Evolutionary conservation across 2,888 invertebrate genomes (phyloP).

Genomic region (Dryococelus australis): DNA sequence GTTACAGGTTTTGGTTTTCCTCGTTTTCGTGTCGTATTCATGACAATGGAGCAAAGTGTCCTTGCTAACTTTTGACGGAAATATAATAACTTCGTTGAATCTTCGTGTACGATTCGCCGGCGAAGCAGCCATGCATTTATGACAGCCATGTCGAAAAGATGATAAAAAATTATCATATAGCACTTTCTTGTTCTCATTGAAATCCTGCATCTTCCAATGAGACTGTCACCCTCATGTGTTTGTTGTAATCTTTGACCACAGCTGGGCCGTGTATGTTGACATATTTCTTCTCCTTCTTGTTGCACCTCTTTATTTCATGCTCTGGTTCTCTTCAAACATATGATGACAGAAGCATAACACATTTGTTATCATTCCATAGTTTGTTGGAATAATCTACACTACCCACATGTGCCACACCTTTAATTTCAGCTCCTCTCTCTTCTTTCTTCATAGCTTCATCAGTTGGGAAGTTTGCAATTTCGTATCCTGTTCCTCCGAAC

Average conservation of each 20-base stretch:
- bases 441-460: constrained; percentile 52
- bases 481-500: constrained; percentile 47
- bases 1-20: background rate
- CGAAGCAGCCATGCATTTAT: background rate
- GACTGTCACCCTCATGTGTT: background rate
- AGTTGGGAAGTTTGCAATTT: constrained; percentile 52
- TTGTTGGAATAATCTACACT: background rate
- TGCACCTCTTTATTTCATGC: background rate
- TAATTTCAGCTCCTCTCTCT: constrained; percentile 48
- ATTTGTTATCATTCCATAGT: background rate
- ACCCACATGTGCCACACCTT: constrained; percentile 45
- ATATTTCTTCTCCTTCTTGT: background rate
- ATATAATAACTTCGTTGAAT: background rate
- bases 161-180: background rate
- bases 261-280: background rate
- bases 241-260: background rate
- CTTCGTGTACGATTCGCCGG: background rate
- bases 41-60: background rate
- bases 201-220: background rate
- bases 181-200: constrained; percentile 8
- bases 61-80: background rate
- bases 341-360: background rate
- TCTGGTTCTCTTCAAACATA: background rate
- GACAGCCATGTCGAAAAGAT: background rate
- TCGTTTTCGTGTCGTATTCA: background rate